Evolutionary conservation across 2,888 invertebrate species (phyloP), one percentile per base, ranked within the genome.

Genomic region (Watsonalla binaria): DNA sequence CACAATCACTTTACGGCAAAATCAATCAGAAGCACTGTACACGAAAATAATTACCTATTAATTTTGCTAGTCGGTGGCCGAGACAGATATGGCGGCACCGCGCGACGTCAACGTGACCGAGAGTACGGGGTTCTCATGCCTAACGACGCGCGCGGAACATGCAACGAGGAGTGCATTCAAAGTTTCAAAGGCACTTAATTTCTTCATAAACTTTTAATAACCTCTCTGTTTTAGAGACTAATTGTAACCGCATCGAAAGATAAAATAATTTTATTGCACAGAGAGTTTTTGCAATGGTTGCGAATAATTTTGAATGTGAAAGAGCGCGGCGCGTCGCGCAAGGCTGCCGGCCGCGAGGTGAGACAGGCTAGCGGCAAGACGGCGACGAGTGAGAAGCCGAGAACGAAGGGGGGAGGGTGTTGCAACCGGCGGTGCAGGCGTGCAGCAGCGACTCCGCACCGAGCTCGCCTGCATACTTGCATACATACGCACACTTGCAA

Each of bases 91-190:
- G 93, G 93, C 93, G 93, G 92, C 92, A 90, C 89, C 85, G 91
- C 92, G 89, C 91, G 92, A 92, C 92, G 92, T 93, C 93, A 93
- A 93, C 92, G 92, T 92, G 92, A 92, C 92, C 92, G 90, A 92
- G 92, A 88, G 90, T 92, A 92, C 93, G 94, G 94, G 94, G 94
- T 94, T 93, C 93, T 93, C 94, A 93, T 49, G 37, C 42, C 35
- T 92, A 93, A 92, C 93, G 93, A 94, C 94, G 95, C 95, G 94
- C 94, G 94, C 92, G 93, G 93, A 92, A 90, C 82, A 86, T 92
- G 92, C 92, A 92, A 92, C 92, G 92, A 92, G 92, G 91, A 91
- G 90, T 91, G 91, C 91, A 91, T 91, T 90, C 88, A 89, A 90
- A 90, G 82, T 90, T 80, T 82, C 71, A 85, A 85, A 88, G 81